Evolutionary conservation across 2,888 invertebrate species (phyloP).

Genomic region (Amorpha juglandis): DNA sequence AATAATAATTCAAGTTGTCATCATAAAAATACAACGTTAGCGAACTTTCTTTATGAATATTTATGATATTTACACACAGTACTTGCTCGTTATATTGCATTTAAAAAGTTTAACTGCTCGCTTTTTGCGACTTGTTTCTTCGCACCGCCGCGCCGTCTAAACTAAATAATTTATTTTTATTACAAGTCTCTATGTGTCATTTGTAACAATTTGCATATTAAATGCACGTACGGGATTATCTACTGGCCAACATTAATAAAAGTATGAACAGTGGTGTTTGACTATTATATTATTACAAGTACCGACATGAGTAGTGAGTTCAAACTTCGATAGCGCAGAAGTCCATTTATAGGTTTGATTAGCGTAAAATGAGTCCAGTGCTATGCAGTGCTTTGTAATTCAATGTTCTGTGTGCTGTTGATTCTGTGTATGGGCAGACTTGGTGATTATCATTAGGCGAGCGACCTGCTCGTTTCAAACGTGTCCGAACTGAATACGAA

Average conservation of each 20-base stretch:
- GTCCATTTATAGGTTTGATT: too few relatives aligned
- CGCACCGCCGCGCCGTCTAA: not conserved
- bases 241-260: not conserved
- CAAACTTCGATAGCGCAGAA: too few relatives aligned
- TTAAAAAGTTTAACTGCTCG: constrained; percentile 26
- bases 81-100: constrained; percentile 23
- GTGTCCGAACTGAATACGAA: too few relatives aligned
- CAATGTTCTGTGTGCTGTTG: too few relatives aligned
- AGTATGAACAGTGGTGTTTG: not conserved
- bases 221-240: not conserved
- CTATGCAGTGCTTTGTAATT: too few relatives aligned
- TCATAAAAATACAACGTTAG: constrained; percentile 47
- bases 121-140: constrained; percentile 11
- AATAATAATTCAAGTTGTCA: constrained; percentile 46
- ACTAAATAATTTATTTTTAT: not conserved
- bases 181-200: constrained; percentile 5
- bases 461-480: too few relatives aligned
- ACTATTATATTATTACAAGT: not conserved
- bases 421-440: too few relatives aligned
- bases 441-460: too few relatives aligned
- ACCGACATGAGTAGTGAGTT: too few relatives aligned
- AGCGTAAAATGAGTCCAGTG: too few relatives aligned
- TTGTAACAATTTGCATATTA: constrained; percentile 20
- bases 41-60: constrained; percentile 49
- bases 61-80: constrained; percentile 41